Conservation (phyloP, 2,113 vertebrate species). For the Stegastes partitus region DNA sequence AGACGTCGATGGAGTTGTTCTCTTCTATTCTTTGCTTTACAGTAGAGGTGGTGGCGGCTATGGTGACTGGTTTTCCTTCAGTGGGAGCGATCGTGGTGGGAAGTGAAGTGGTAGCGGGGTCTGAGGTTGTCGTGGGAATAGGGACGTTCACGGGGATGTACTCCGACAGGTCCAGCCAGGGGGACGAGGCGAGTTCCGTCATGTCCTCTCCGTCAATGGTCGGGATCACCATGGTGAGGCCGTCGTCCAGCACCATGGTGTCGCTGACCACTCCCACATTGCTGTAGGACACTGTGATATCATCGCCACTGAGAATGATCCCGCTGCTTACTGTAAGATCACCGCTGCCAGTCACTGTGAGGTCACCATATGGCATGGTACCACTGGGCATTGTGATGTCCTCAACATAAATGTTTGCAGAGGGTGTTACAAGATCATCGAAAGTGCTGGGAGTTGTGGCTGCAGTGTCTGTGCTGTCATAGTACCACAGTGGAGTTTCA, state of each 20-base stretch:
- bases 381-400: conserved; percentile 47
- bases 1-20: conserved; percentile 89
- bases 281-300: conserved; percentile 46
- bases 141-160: conserved; percentile 58
- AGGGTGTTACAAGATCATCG: conserved; percentile 28
- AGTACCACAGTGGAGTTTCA: conserved; percentile 46
- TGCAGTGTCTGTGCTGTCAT: conserved; percentile 3
- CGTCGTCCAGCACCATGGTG: conserved; percentile 59
- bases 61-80: conserved; percentile 75
- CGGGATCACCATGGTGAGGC: conserved; percentile 61
- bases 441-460: conserved; percentile 21
- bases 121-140: conserved; percentile 26
- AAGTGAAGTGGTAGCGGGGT: conserved; percentile 17
- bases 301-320: conserved; percentile 57
- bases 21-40: conserved; percentile 80
- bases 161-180: conserved; percentile 67
- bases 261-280: conserved; percentile 47
- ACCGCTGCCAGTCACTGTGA: conserved; percentile 32
- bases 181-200: conserved; percentile 53
- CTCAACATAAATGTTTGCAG: conserved; percentile 30
- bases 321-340: conserved; percentile 55
- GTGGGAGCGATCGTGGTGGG: conserved; percentile 14
- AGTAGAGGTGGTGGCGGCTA: conserved; percentile 61
- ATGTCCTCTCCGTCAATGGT: conserved; percentile 60
- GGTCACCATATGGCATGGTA: conserved; percentile 40